Conservation (phyloP, 2,888 invertebrate species). For the Acleris laterana region DNA sequence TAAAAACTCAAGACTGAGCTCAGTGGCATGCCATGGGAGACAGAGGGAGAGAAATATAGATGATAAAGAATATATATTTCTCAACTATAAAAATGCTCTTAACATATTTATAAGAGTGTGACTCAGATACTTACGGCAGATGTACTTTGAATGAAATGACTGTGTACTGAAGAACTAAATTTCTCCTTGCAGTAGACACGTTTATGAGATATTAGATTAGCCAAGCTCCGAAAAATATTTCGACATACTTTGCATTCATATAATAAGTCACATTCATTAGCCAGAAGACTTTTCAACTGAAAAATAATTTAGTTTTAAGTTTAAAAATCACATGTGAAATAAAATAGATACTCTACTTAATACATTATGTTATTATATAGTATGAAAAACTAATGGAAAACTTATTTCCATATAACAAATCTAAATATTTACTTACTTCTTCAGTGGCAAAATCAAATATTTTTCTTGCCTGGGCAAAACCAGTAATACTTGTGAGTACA, state of each 20-base stretch:
- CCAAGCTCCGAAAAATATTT: conserved; percentile 93
- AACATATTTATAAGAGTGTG: neutral
- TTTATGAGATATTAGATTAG: conserved; percentile 95
- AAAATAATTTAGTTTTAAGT: conserved; percentile 41
- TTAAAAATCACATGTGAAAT: too few species aligned
- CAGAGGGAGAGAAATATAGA: too few species aligned
- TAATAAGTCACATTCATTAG: conserved; percentile 93
- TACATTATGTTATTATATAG: too few species aligned
- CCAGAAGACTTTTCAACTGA: conserved; percentile 89
- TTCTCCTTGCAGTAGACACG: conserved; percentile 90
- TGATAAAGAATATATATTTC: too few species aligned
- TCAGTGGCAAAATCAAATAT: conserved; percentile 90
- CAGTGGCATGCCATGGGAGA: too few species aligned
- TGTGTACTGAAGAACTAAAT: conserved; percentile 75
- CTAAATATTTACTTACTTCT: conserved; percentile 82
- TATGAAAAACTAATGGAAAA: too few species aligned
- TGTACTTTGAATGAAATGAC: conserved; percentile 71
- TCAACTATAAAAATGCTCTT: neutral
- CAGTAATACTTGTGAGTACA: conserved; percentile 87
- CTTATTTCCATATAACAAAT: too few species aligned
- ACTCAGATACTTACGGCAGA: conserved; percentile 68
- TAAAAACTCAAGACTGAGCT: too few species aligned
- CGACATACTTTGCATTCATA: conserved; percentile 95
- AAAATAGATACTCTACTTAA: too few species aligned
- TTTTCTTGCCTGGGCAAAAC: conserved; percentile 88